Base-by-base conservation (phyloP, 2,113 vertebrate genomes). In the Nycticorax nycticorax region DNA sequence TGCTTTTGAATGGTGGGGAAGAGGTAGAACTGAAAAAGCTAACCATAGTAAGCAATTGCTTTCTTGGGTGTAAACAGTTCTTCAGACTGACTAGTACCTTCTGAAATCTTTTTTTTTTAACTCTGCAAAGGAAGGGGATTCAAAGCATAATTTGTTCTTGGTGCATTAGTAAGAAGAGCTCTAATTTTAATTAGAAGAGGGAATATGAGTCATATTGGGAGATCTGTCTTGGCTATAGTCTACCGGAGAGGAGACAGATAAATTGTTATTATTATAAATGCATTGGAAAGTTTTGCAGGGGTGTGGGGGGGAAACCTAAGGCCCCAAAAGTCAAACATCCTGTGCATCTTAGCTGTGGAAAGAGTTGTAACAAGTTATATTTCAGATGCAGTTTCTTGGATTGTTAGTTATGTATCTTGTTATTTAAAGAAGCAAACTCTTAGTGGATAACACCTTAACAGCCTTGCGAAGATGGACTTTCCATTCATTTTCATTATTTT, bases 291-390 rank as follows among this genome's bases (percentile, higher is more conserved):
- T 53, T 22, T 53, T 69, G 8, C 5, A 12, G 11, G 41, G 4
- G 4, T 1, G 20, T 1, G 20, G 3, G 10, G 45, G 20, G 10
- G 6, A 12, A 50, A 53, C 26, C 7, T 47, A 21, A 56, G 21
- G 10, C 19, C 15, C 27, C 7, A 13, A 47, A 14, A 59, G 10
- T 55, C 32, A 74, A 77, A 50, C 8, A 47, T 63, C 4, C 13
- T 3, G 32, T 39, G 3, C 71, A 20, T 45, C 16, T 63, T 63
- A 24, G 14, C 30, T 60, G 17, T 78, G 28, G 32, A 57, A 94
- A 71, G 17, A 53, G 60, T 83, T 79, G 6, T 28, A 62, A 26
- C 4, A 59, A 59, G 10, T 67, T 66, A 5, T 55, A 30, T 74
- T 83, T 81, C 68, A 63, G 12, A 10, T 74, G n/a, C 41, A n/a